Base-by-base conservation (phyloP, 2,113 vertebrate genomes). In the Orientallactaga bullata region DNA sequence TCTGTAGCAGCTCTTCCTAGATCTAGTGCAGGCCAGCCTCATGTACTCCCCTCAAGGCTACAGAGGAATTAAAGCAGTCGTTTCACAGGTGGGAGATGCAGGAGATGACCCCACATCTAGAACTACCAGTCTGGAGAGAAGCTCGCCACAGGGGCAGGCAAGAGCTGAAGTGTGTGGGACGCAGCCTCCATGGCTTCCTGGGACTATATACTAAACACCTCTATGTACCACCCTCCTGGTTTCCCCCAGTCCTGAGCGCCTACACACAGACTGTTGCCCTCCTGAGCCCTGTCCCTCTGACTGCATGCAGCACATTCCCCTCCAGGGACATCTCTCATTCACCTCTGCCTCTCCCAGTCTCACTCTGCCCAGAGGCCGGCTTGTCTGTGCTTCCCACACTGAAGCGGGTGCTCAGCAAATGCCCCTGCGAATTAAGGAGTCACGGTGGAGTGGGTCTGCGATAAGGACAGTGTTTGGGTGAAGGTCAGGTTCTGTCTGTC, bases 401-500 rank as follows among this genome's bases (percentile, higher is more conserved):
- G 1, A 85, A 85, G 35, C 0, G 0, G 37, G 61, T 47, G 10
- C 51, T 60, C 61, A 65, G 87, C 68, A 82, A 61, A 71, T 24
- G 35, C 84, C 90, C 63, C 17, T 1, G 74, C 5, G 20, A 85
- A 71, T 79, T 58, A 89, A 65, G 78, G 91, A 90, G 77, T 86
- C 39, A 72, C 82, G 39, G 51, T 73, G 66, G n/a, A 94, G 86
- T n/a, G 28, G 93, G 74, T 65, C 89, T 92, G 90, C 4, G 65
- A 47, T 76, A 42, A 89, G 94, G 80, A 91, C 87, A 81, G 84
- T 47, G 65, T 91, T 66, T 78, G 91, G 88, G 83, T 88, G 79
- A 60, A 95, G 96, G 95, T 94, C 94, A 85, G 92, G 63, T 71
- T 92, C 87, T 96, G 95, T 78, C 93, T 81, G 63, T 47, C 89